Conservation (phyloP, 2,797 vertebrate genomes). For the Syngnathus rostellatus region DNA sequence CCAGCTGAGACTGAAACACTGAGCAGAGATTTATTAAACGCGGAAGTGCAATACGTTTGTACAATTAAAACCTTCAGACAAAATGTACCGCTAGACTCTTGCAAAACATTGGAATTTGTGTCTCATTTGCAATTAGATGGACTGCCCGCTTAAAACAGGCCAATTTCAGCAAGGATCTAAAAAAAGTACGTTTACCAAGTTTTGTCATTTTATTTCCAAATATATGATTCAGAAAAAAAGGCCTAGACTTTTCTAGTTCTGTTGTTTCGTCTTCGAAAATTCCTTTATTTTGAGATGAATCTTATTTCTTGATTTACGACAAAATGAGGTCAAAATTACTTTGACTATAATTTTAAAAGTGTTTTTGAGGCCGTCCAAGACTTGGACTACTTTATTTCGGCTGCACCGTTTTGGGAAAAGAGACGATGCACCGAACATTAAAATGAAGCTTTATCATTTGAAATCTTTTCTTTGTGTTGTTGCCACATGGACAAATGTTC, state of each 20-base stretch:
- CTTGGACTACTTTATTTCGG: background rate
- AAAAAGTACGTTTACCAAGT: background rate
- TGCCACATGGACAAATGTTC: background rate
- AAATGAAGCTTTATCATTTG: background rate
- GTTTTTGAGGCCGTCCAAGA: background rate
- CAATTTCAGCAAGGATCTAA: background rate
- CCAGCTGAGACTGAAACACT: slow-evolving; percentile 21
- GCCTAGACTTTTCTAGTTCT: background rate
- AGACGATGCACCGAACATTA: background rate
- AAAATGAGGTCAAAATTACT: background rate
- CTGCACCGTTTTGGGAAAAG: background rate
- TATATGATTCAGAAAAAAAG: too few species aligned
- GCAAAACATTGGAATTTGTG: background rate
- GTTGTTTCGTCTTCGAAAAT: background rate
- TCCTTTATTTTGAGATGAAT: background rate
- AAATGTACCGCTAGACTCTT: background rate
- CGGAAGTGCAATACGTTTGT: background rate
- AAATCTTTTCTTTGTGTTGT: background rate
- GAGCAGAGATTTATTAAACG: slow-evolving; percentile 11
- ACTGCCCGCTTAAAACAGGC: background rate
- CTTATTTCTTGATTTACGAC: background rate
- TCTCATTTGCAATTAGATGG: too few species aligned
- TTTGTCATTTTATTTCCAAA: too few species aligned
- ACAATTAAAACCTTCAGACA: background rate
- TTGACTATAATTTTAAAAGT: background rate